These are phyloP conservation scores for Hypolimnas misippus DNA, from an alignment of 2,888 invertebrate genomes.

Conservation along the genomic window DNA sequence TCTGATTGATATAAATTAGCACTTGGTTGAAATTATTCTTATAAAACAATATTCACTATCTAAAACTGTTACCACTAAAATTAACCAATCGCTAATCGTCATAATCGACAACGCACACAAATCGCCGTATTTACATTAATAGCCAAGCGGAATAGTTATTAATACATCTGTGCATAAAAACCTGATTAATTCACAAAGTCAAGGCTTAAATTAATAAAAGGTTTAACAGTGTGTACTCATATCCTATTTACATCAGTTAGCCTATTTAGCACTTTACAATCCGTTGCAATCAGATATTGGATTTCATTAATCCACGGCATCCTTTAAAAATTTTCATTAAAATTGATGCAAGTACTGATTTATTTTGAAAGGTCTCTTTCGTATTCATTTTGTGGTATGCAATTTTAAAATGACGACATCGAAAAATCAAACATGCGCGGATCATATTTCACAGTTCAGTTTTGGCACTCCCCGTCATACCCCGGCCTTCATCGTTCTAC, in stretches of 20 bases:
- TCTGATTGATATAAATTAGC: no score
- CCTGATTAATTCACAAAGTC: slow-evolving; percentile 11
- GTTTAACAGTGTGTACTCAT: slow-evolving; percentile 14
- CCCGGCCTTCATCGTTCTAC: slow-evolving; percentile 51
- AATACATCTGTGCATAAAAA: slow-evolving; percentile 24
- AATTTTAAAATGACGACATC: background rate
- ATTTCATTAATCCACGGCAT: background rate
- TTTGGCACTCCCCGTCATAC: slow-evolving; percentile 77
- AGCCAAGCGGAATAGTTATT: slow-evolving; percentile 34
- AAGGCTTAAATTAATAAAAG: slow-evolving; percentile 3
- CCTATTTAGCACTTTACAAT: slow-evolving; percentile 17
- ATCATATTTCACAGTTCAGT: slow-evolving; percentile 41
- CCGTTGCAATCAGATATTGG: background rate
- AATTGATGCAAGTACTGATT: slow-evolving; percentile 15
- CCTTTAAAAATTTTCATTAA: background rate
- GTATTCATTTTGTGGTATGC: background rate
- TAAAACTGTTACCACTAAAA: no score
- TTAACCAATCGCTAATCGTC: no score
- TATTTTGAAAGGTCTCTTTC: background rate
- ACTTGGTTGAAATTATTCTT: no score
- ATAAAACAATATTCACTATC: no score
- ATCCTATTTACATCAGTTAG: slow-evolving; percentile 27
- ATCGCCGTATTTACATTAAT: slow-evolving; percentile 20
- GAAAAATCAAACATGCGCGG: slow-evolving; percentile 17
- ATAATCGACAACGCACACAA: background rate